Evolutionary conservation across 2,888 invertebrate species (phyloP), one percentile per base, ranked within the genome.

Genomic region (Drosophila peninsularis): DNA sequence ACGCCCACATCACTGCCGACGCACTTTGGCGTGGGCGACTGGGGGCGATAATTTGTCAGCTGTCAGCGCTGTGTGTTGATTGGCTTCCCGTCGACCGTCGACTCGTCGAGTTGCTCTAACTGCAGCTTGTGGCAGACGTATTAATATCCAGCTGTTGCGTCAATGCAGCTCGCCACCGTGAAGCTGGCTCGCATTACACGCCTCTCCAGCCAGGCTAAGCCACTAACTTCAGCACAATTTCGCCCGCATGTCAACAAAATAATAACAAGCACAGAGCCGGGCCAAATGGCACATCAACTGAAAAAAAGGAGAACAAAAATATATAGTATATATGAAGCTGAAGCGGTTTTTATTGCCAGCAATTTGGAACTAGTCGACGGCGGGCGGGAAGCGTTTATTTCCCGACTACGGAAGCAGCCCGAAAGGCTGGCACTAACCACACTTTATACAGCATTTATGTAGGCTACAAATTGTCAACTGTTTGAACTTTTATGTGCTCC

Each of bases 231-330:
- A 14, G 27, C 50, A 44, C 49, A n/a, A 37, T 62, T 42, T 44
- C 53, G 24, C n/a, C 21, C 21, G 21, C 42, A 32, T 69, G 75
- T 75, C 75, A 65, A 75, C 75, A 69, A 56, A 74, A 65, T 69
- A 62, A 63, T 66, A 71, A 41, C 49, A 62, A 32, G 19, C 9
- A 14, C 17, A 17, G 32, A 5, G 42, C 14, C 14, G 6, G 14
- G 24, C 34, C 54, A 19, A 44, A 44, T 21, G 47, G 32, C 32
- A 41, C 41, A 53, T 27, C 13, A 62, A 39, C 44, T 50, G 17
- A 19, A 10, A 32, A 17, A 19, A 32, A n/a, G 7, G 2, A n/a
- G n/a, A n/a, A 30, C 2, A 30, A 11, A 47, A n/a, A 37, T 36
- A 36, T 37, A n/a, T 39, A 14, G 4, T 42, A 21, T 6, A 32